These are phyloP conservation scores for Bungarus multicinctus DNA, from an alignment of 2,113 vertebrate species.

Conservation along the genomic window DNA sequence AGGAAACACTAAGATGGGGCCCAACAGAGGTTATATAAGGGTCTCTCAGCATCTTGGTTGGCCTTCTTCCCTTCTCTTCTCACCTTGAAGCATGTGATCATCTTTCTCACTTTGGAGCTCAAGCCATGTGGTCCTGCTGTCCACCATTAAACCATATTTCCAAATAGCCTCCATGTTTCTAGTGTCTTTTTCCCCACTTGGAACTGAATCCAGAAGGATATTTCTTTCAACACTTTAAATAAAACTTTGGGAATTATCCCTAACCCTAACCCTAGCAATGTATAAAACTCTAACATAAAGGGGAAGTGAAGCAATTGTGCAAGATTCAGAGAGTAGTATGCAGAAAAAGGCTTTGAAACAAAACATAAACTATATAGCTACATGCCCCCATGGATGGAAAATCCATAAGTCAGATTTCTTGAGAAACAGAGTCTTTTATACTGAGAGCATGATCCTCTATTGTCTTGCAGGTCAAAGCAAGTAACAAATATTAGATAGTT, in stretches of 20 bases:
- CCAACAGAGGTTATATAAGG: too few relatives aligned
- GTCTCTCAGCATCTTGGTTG: too few relatives aligned
- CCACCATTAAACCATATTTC: too few relatives aligned
- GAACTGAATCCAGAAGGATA: too few relatives aligned
- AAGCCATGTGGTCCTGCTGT: too few relatives aligned
- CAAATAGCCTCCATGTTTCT: too few relatives aligned
- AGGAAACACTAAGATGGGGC: too few relatives aligned
- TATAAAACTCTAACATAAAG: background rate
- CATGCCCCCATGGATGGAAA: background rate
- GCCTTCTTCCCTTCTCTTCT: too few relatives aligned
- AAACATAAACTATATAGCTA: slow-evolving; percentile 17
- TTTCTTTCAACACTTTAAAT: background rate
- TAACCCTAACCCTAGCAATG: background rate
- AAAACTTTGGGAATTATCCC: background rate
- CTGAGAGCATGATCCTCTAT: background rate
- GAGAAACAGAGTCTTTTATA: background rate
- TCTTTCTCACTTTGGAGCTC: too few relatives aligned
- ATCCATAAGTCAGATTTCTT: background rate
- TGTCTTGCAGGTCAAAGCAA: background rate
- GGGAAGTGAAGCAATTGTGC: background rate
- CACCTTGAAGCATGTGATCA: too few relatives aligned
- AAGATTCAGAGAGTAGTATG: background rate
- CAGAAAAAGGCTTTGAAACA: background rate
- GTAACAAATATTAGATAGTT: background rate
- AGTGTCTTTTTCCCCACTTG: too few relatives aligned